Conservation (phyloP, 2,888 invertebrate genomes). For the Herminia tarsipennalis region DNA sequence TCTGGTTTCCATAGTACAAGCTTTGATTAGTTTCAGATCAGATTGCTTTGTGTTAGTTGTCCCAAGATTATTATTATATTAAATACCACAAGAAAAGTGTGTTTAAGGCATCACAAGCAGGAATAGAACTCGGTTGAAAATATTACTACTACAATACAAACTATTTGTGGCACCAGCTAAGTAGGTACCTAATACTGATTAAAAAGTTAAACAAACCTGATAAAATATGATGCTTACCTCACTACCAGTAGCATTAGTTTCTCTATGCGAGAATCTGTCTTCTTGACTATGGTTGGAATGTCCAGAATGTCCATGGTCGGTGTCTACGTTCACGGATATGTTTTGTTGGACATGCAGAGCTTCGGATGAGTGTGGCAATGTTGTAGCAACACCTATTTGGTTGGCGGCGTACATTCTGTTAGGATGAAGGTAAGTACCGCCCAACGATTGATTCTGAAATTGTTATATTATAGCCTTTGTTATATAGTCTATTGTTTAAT, state of each 20-base stretch:
- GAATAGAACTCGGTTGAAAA: no score
- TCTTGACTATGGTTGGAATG: slow-evolving; percentile 68
- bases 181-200: no score
- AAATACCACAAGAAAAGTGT: no score
- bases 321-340: slow-evolving; percentile 51
- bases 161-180: no score
- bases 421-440: slow-evolving; percentile 66
- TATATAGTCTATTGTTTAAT: background rate
- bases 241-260: slow-evolving; percentile 55
- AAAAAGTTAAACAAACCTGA: no score
- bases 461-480: background rate
- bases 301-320: slow-evolving; percentile 56
- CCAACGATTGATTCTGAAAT: slow-evolving; percentile 64
- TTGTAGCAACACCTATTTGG: slow-evolving; percentile 81
- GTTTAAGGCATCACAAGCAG: no score
- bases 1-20: no score
- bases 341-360: slow-evolving; percentile 53
- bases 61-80: no score
- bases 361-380: slow-evolving; percentile 71
- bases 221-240: slow-evolving; percentile 50
- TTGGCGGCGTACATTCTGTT: slow-evolving; percentile 78
- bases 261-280: slow-evolving; percentile 64
- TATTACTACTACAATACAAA: no score
- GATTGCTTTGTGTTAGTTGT: no score
- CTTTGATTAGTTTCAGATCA: no score